Conservation (phyloP, 2,888 invertebrate genomes). For the Tetragonisca angustula region DNA sequence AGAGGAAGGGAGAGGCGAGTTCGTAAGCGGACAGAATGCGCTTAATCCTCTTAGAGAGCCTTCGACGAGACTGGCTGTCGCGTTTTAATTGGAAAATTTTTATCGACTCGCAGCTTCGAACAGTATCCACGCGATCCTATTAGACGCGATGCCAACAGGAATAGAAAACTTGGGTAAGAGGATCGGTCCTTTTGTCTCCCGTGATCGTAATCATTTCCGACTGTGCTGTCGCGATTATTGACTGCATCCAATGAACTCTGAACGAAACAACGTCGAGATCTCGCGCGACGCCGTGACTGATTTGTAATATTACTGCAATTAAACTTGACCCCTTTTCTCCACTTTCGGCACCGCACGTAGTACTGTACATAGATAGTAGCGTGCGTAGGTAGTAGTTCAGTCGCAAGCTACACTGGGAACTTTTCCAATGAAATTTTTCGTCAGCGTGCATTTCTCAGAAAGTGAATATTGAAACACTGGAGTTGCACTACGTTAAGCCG, state of each 20-base stretch:
- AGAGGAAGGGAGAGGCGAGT: background rate
- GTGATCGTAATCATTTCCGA: conserved; percentile 25
- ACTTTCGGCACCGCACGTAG: no score
- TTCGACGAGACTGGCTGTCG: background rate
- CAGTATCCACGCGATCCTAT: conserved; percentile 33
- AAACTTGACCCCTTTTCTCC: no score
- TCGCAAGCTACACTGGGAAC: no score
- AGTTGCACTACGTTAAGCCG: no score
- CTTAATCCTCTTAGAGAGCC: conserved; percentile 55
- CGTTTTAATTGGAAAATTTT: conserved; percentile 64
- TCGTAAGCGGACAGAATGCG: background rate
- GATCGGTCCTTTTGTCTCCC: background rate
- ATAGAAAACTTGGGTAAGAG: background rate
- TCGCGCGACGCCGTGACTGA: background rate
- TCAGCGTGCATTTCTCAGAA: no score
- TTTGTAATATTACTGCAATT: no score
- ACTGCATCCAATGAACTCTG: no score
- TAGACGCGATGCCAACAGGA: conserved; percentile 20
- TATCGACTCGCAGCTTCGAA: conserved; percentile 17
- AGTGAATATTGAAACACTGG: no score
- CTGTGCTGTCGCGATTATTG: background rate
- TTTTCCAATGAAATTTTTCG: no score
- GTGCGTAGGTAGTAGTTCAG: no score
- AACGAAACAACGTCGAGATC: background rate
- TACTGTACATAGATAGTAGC: no score